Percentiles rank a stretch among this genome's conserved stretches.
These are phyloP conservation scores for Matsumurasca onukii DNA, from an alignment of 1,140 invertebrate species.

Conservation along the genomic window DNA sequence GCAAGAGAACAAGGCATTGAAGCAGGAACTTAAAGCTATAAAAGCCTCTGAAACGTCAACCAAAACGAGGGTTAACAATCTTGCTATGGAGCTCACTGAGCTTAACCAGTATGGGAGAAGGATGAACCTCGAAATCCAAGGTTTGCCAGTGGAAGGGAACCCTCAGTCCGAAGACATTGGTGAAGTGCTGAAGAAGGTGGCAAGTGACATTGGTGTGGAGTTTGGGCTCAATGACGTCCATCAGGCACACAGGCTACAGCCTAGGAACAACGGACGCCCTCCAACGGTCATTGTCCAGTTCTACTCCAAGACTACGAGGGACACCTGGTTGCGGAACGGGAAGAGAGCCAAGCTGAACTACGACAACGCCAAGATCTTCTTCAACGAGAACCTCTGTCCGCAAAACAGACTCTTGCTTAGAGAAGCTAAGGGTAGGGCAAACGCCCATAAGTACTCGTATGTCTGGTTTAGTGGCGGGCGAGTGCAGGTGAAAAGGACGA, in stretches of 20 bases:
- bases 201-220: neutral
- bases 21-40: neutral
- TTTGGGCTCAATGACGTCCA: neutral
- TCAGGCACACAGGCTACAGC: conserved; percentile 9
- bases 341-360: too few relatives aligned
- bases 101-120: conserved; percentile 5
- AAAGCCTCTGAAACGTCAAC: neutral
- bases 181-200: neutral
- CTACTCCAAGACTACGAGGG: neutral
- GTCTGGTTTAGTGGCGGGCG: too few relatives aligned
- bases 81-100: neutral
- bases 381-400: too few relatives aligned
- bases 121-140: neutral
- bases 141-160: neutral
- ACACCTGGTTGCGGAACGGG: too few relatives aligned
- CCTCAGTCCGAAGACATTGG: neutral
- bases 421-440: too few relatives aligned
- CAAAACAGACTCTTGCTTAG: too few relatives aligned
- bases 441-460: too few relatives aligned
- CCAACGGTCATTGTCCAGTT: neutral
- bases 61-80: neutral
- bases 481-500: too few relatives aligned
- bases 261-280: neutral
- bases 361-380: too few relatives aligned
- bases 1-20: neutral